Evolutionary conservation across 2,797 vertebrate species (phyloP), one percentile per base, ranked within the genome.

Genomic region (Takifugu rubripes): DNA sequence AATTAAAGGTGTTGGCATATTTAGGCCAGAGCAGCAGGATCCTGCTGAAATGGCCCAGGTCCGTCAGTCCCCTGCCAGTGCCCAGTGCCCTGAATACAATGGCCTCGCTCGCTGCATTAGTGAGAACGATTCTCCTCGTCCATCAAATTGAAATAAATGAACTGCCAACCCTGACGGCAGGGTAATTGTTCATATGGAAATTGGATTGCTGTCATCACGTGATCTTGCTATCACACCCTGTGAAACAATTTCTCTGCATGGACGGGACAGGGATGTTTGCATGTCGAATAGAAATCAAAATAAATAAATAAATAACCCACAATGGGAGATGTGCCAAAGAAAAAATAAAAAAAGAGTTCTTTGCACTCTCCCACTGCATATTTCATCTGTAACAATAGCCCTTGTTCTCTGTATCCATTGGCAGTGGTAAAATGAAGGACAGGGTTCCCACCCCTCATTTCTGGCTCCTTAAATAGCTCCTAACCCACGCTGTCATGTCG

Each of bases 111-210:
- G 68, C 60, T 73, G 75, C 77, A 79, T 72, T 68, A 75, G 79
- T 72, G 74, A 78, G 70, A 55, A 61, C 66, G 73, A 63, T 61
- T 78, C 70, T 79, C 75, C 73, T 68, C 83, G 85, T 89, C 88
- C 83, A 81, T 90, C 88, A 89, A 88, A 90, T 90, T 88, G 88
- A 91, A 92, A 91, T 88, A 91, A 92, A 92, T 91, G 86, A 90
- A 90, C 77, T 90, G 90, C 86, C 90, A 88, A 67, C 74, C 68
- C 80, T 83, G 87, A 87, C 86, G 72, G 81, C 74, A 56, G 85
- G 77, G 91, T 89, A 89, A 91, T 92, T 91, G 87, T 90, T 91
- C 88, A 87, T 82, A 87, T 88, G 88, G 87, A 91, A 90, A 92
- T 90, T 89, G 88, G 83, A 88, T 85, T 82, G 82, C 75, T 79